A percentile compares a stretch with the other conserved stretches of the same genome.
These are phyloP conservation scores for Fopius arisanus DNA, from an alignment of 1,140 invertebrate species.

Conservation along the genomic window DNA sequence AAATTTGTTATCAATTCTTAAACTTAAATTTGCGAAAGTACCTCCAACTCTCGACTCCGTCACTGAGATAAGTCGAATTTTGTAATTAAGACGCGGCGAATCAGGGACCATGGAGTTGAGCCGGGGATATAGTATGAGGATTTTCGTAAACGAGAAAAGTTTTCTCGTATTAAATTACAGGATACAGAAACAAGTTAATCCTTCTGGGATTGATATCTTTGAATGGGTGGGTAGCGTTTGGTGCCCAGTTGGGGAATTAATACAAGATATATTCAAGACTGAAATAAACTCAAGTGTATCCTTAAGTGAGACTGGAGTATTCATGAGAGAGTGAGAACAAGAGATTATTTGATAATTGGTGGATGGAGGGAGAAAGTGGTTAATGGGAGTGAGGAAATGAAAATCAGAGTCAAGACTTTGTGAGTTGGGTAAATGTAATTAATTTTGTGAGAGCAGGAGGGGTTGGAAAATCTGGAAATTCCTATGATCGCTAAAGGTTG, in stretches of 20 bases:
- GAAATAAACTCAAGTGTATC: neutral
- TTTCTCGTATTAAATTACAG: conserved; percentile 29
- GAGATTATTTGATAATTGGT: no score
- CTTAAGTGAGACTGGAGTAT: no score
- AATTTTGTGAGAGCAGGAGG: conserved; percentile 9
- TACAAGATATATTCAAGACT: neutral
- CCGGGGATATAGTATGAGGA: neutral
- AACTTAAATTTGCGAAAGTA: neutral
- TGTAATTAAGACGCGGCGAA: conserved; percentile 21
- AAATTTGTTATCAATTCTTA: conserved; percentile 4
- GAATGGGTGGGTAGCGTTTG: neutral
- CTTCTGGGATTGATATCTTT: conserved; percentile 32
- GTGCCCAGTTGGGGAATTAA: neutral
- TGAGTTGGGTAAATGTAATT: conserved; percentile 27
- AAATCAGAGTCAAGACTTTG: conserved; percentile 18
- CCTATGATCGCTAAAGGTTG: neutral
- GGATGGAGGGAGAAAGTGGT: neutral
- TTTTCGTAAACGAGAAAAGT: conserved; percentile 29
- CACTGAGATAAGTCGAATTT: conserved; percentile 3
- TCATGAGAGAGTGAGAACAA: no score
- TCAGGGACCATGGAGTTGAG: neutral
- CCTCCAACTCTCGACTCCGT: neutral
- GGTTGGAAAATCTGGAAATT: neutral
- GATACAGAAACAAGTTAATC: conserved; percentile 32
- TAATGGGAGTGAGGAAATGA: conserved; percentile 15